A percentile compares a stretch with the other conserved stretches of the same genome.
Evolutionary conservation across 2,113 vertebrate species (phyloP).

Genomic region (Campylomormyrus tamandua): DNA sequence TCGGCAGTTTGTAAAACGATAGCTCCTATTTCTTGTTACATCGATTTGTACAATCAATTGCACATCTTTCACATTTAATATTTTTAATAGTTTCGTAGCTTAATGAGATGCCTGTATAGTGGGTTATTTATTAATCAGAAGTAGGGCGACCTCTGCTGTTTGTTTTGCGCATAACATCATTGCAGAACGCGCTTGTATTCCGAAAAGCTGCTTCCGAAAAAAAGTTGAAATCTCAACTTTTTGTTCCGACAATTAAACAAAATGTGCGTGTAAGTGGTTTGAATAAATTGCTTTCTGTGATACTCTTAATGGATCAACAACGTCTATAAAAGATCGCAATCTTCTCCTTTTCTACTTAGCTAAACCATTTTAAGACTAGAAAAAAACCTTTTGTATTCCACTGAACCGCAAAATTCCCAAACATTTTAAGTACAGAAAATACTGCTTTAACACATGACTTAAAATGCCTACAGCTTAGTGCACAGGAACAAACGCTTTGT

Average conservation of each 20-base stretch:
- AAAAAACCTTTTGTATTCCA: not conserved
- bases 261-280: not conserved
- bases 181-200: not conserved
- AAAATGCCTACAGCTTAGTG: not conserved
- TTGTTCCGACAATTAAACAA: constrained; percentile 4
- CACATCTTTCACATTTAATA: not conserved
- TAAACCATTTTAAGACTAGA: not conserved
- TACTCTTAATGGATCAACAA: not conserved
- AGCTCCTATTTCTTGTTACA: not conserved
- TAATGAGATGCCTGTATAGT: not conserved
- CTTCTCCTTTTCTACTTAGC: constrained; percentile 1
- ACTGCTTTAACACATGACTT: not conserved
- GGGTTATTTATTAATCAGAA: not conserved
- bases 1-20: not conserved
- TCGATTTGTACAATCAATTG: not conserved
- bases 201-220: not conserved
- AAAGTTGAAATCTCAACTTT: not conserved
- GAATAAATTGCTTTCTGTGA: constrained; percentile 11
- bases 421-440: not conserved
- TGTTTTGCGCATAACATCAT: not conserved
- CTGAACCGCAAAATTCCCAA: not conserved
- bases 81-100: not conserved
- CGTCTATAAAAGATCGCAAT: not conserved
- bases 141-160: constrained; percentile 8
- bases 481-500: not conserved